These are phyloP conservation scores for Musca domestica DNA, from an alignment of 1,140 invertebrate species.

Conservation along the genomic window DNA sequence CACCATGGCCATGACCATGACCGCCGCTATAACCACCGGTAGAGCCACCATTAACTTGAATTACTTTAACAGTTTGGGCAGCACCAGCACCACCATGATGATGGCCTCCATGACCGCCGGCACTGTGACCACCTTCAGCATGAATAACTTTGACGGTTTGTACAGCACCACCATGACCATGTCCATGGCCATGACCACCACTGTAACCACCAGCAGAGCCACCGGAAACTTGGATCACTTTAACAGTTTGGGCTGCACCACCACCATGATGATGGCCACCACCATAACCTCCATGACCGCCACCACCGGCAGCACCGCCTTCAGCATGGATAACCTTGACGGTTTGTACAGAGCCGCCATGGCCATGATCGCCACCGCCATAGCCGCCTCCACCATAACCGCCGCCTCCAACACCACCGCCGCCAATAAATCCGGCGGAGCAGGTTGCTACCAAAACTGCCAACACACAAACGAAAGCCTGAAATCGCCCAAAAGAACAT, in stretches of 20 bases:
- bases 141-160: slow-evolving; percentile 43
- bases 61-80: slow-evolving; percentile 45
- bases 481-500: background rate
- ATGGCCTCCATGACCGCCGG: slow-evolving; percentile 29
- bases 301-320: background rate
- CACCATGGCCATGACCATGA: slow-evolving; percentile 13
- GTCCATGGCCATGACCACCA: slow-evolving; percentile 26
- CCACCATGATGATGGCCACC: slow-evolving; percentile 31
- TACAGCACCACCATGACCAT: slow-evolving; percentile 24
- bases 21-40: slow-evolving; percentile 28
- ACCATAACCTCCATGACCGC: slow-evolving; percentile 1
- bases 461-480: slow-evolving; percentile 49
- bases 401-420: slow-evolving; percentile 29
- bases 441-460: slow-evolving; percentile 42
- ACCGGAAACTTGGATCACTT: slow-evolving; percentile 36
- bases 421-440: slow-evolving; percentile 41
- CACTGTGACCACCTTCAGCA: slow-evolving; percentile 23
- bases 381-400: slow-evolving; percentile 28
- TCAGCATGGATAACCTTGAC: slow-evolving; percentile 17
- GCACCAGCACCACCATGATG: slow-evolving; percentile 31
- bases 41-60: slow-evolving; percentile 28
- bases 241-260: slow-evolving; percentile 35
- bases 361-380: slow-evolving; percentile 31
- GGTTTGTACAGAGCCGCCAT: slow-evolving; percentile 18
- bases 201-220: slow-evolving; percentile 25